phyloP scores from a whole-genome alignment of 2,113 vertebrate species.

The Brachirus orientalis region DNA sequence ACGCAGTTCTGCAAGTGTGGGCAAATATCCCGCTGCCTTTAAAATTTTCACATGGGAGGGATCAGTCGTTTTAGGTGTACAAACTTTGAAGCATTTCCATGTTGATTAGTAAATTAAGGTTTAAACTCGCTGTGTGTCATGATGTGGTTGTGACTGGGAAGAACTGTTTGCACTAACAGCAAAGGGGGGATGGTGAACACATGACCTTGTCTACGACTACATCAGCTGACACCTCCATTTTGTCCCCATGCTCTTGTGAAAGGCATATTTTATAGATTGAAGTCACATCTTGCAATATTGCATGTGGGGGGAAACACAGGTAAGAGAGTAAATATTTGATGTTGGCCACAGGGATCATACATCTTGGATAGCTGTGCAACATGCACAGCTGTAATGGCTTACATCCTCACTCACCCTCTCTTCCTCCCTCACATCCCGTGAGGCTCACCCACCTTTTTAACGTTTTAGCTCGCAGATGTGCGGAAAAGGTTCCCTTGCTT shows the following conservation, averaged over 20 bases:
- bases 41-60: slow-evolving; percentile 2
- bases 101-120: not conserved
- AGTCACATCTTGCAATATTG: slow-evolving; percentile 30
- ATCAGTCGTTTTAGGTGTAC: not conserved
- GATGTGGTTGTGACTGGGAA: too few species aligned
- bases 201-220: not conserved
- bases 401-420: slow-evolving; percentile 41
- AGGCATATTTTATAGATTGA: slow-evolving; percentile 55
- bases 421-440: slow-evolving; percentile 8
- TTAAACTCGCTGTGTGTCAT: not conserved
- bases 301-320: slow-evolving; percentile 56
- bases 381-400: slow-evolving; percentile 65
- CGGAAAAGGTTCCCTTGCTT: slow-evolving; percentile 46
- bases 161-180: too few species aligned
- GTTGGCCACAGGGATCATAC: slow-evolving; percentile 47
- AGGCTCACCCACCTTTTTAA: slow-evolving; percentile 71
- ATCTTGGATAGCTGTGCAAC: slow-evolving; percentile 51
- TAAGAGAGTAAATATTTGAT: slow-evolving; percentile 64
- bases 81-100: not conserved
- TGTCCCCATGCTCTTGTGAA: slow-evolving; percentile 19
- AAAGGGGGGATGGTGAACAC: not conserved
- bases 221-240: slow-evolving; percentile 13
- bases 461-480: slow-evolving; percentile 73
- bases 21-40: slow-evolving; percentile 4
- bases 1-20: slow-evolving; percentile 8